These are phyloP conservation scores for Saccostrea cuccullata DNA, from an alignment of 1,140 invertebrate species.

Conservation along the genomic window DNA sequence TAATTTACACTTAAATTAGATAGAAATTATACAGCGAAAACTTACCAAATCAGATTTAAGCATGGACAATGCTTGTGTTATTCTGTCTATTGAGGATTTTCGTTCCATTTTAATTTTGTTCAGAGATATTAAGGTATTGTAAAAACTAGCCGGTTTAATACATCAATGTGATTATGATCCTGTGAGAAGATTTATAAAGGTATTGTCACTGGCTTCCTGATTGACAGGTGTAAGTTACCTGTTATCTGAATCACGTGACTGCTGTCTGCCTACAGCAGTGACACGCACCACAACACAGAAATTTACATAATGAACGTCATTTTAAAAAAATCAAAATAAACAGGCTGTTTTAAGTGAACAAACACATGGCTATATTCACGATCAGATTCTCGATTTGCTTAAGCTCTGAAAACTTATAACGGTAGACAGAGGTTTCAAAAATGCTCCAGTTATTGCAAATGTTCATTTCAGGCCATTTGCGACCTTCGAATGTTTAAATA, in stretches of 20 bases:
- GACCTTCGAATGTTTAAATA: neutral
- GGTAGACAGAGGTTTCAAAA: neutral
- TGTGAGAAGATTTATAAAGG: slow-evolving; percentile 20
- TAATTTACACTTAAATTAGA: neutral
- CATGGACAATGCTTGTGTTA: neutral
- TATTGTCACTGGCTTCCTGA: neutral
- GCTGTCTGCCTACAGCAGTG: slow-evolving; percentile 1
- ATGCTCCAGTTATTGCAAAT: neutral
- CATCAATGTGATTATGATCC: neutral
- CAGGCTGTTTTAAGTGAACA: neutral
- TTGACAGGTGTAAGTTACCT: slow-evolving; percentile 17
- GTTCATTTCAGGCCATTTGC: neutral
- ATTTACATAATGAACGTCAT: slow-evolving; percentile 26
- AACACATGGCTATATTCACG: neutral
- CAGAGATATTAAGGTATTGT: neutral
- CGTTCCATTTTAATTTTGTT: neutral
- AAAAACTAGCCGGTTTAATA: neutral
- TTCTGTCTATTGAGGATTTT: slow-evolving; percentile 6
- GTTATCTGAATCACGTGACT: slow-evolving; percentile 21
- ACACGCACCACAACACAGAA: slow-evolving; percentile 2
- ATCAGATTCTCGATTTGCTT: neutral
- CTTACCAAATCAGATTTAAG: slow-evolving; percentile 10
- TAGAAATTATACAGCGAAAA: neutral
- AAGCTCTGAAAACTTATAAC: neutral
- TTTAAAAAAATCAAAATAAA: neutral